phyloP scores from a whole-genome alignment of 2,113 vertebrate species.

The Urocynchramus pylzowi region DNA sequence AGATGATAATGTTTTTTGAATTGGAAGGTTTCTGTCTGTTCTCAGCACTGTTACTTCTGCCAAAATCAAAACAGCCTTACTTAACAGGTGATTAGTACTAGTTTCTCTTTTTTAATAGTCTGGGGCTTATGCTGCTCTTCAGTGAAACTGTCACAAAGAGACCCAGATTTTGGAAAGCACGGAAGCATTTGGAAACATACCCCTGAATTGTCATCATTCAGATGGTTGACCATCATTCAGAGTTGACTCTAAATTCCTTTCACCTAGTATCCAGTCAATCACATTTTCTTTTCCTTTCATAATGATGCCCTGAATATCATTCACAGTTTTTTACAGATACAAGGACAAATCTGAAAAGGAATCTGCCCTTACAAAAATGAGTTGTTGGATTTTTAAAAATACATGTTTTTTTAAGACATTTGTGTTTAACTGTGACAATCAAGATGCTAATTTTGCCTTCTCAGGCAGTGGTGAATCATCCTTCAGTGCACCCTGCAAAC shows the following conservation, averaged over 20 bases:
- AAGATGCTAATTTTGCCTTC: neutral
- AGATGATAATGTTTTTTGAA: neutral
- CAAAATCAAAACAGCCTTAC: neutral
- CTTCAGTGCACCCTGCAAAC: neutral
- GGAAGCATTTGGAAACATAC: neutral
- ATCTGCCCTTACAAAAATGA: neutral
- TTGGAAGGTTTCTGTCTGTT: neutral
- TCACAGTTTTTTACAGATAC: neutral
- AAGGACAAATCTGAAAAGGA: neutral
- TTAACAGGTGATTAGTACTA: neutral
- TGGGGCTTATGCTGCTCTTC: neutral
- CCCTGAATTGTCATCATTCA: neutral
- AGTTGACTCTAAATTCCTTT: neutral
- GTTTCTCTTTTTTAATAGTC: neutral
- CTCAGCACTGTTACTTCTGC: neutral
- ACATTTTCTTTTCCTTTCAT: neutral
- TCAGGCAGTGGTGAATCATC: neutral
- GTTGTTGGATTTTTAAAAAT: neutral
- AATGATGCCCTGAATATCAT: neutral
- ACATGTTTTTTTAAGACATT: neutral
- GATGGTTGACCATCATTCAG: neutral
- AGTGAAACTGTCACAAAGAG: neutral
- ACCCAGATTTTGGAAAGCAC: neutral
- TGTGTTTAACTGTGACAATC: neutral
- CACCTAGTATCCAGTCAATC: neutral